phyloP scores from a whole-genome alignment of 2,113 vertebrate species.

The Crocuta crocuta region DNA sequence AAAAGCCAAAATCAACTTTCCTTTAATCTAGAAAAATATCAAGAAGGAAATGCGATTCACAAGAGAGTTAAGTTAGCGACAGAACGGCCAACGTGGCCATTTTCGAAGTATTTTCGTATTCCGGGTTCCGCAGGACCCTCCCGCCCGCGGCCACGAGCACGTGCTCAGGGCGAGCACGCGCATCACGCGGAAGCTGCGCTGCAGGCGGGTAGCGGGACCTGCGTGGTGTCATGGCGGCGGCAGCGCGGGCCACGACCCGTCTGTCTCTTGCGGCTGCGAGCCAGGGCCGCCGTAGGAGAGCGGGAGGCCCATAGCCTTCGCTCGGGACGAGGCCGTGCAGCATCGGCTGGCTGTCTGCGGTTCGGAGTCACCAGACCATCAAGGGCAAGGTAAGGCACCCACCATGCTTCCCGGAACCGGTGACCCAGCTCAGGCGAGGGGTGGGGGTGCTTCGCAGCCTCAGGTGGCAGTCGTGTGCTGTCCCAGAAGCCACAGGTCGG shows the following conservation, averaged over 20 bases:
- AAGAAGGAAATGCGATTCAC: background rate
- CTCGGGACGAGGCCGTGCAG: fast-evolving
- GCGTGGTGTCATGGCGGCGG: background rate
- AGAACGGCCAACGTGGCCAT: background rate
- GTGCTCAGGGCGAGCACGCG: background rate
- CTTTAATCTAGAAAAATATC: background rate
- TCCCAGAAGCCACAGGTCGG: background rate
- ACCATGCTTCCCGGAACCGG: background rate
- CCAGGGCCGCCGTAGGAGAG: fast-evolving
- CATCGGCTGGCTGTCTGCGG: background rate
- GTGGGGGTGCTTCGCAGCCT: background rate
- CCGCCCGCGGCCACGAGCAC: background rate
- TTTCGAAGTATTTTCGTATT: background rate
- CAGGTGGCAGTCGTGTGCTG: background rate
- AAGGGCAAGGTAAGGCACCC: background rate
- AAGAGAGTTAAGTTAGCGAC: background rate
- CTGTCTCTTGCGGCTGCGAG: fast-evolving
- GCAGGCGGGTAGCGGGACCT: background rate
- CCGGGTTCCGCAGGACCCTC: background rate
- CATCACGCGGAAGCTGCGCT: background rate
- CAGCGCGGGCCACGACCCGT: fast-evolving
- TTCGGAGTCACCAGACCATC: fast-evolving
- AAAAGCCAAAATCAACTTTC: background rate
- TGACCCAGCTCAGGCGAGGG: background rate
- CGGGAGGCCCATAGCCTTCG: too few species aligned